Conservation (phyloP, 2,797 vertebrate species). For the Esox lucius region DNA sequence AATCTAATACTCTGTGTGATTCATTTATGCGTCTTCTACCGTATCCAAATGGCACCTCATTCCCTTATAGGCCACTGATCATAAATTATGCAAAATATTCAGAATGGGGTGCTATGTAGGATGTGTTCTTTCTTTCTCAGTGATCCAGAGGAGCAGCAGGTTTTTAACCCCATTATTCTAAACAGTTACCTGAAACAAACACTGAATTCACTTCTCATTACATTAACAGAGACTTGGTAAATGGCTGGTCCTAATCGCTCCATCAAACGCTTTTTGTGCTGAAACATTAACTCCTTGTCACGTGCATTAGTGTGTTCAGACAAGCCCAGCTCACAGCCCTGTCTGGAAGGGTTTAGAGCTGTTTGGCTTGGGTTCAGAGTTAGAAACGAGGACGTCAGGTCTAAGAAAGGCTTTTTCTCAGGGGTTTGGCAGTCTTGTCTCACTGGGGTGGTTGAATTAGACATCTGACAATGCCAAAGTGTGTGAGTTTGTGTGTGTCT, state of each 20-base stretch:
- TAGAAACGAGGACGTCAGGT: not conserved
- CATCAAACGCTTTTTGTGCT: not conserved
- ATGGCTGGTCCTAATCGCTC: not conserved
- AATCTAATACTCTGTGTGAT: too few relatives aligned
- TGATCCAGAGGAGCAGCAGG: too few relatives aligned
- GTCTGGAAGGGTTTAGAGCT: not conserved
- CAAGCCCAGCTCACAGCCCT: not conserved
- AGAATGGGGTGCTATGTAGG: too few relatives aligned
- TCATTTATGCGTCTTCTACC: not conserved
- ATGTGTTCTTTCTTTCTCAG: too few relatives aligned
- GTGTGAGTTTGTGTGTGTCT: conserved; percentile 8
- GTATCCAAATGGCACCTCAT: too few relatives aligned
- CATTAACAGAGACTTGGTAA: not conserved
- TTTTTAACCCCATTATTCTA: too few relatives aligned
- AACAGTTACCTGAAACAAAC: too few relatives aligned
- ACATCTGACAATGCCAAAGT: conserved; percentile 6
- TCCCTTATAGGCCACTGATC: too few relatives aligned
- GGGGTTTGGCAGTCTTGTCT: not conserved
- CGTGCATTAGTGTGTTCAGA: not conserved
- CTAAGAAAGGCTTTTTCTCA: not conserved
- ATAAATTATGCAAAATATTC: too few relatives aligned
- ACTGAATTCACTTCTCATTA: too few relatives aligned
- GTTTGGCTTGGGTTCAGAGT: not conserved
- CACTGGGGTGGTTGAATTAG: not conserved
- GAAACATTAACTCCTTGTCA: not conserved